phyloP scores from a whole-genome alignment of 2,797 vertebrate species.

The Vipera latastei region DNA sequence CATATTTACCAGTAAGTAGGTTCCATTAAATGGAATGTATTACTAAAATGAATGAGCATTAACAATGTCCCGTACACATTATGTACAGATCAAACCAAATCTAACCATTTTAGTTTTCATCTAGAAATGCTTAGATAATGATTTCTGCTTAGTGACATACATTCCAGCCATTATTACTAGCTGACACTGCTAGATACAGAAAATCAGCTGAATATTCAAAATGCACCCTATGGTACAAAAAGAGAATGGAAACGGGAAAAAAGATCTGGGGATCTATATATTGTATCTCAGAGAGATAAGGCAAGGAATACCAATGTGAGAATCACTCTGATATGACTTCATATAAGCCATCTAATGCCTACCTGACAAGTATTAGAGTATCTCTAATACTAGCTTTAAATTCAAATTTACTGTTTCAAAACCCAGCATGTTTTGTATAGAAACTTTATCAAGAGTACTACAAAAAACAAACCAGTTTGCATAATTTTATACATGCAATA shows the following conservation, averaged over 20 bases:
- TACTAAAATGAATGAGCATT: background rate
- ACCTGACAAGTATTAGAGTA: background rate
- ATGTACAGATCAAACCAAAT: background rate
- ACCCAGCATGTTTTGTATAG: background rate
- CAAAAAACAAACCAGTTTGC: too few relatives aligned
- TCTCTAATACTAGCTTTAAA: background rate
- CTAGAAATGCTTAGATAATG: background rate
- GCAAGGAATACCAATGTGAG: background rate
- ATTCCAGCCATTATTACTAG: background rate
- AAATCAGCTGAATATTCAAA: background rate
- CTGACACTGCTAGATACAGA: background rate
- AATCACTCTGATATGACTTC: background rate
- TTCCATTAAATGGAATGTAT: background rate
- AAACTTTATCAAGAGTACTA: too few relatives aligned
- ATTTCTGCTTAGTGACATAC: background rate
- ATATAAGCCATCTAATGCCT: background rate
- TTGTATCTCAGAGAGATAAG: background rate
- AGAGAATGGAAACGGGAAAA: background rate
- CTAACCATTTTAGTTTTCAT: background rate
- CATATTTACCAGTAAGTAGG: background rate
- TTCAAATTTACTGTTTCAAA: background rate
- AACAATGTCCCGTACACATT: background rate
- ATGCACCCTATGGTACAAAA: background rate
- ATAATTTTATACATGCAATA: too few relatives aligned
- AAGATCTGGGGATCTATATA: background rate